Evolutionary conservation across 2,888 invertebrate species (phyloP), one percentile per base, ranked within the genome.

Genomic region (Andrena camellia): DNA sequence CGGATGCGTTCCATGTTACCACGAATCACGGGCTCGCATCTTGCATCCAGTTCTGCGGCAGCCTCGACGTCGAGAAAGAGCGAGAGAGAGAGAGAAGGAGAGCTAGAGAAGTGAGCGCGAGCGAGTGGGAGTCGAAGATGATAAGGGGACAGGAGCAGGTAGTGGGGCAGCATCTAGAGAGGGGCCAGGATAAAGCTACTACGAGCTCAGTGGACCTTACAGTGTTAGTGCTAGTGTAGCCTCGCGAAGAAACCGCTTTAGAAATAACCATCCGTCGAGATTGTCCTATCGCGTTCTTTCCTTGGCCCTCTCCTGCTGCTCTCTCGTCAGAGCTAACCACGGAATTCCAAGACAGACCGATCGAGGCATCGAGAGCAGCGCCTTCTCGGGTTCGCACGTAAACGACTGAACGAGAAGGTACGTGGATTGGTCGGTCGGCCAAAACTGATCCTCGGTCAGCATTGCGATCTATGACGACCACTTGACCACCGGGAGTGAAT

Each of bases 181-280:
- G 57, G 69, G 81, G 85, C 73, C 72, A 83, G 73, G 68, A 86
- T 89, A 89, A 86, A 84, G 75, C 69, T 78, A 66, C 64, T 64
- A 73, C 64, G 57, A 20, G 13, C 42, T 35, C 59, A 70, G 74
- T 48, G 63, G 26, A 76, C 63, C 64, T 60, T 20, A 50, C 83
- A 89, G 86, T 85, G 57, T 81, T 76, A 74, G 72, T 63, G 79
- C 72, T 71, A 73, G 78, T 78, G 84, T 67, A 70, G 78, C 66
- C 67, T 69, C 75, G 80, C 57, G 70, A 60, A 73, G 84, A 82
- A 75, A 74, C 62, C 74, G 57, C 26, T 57, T 57, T 10, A 10
- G 42, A 42, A 42, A 42, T 42, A 42, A 23, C 31, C 23, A 35
- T 10, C 33, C 6, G 70, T 29, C 50, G 10, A 29, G 35, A 35